A percentile compares a stretch with the other conserved stretches of the same genome.
Conservation (phyloP, 1,140 invertebrate genomes). For the Drosophila trapezifrons region DNA sequence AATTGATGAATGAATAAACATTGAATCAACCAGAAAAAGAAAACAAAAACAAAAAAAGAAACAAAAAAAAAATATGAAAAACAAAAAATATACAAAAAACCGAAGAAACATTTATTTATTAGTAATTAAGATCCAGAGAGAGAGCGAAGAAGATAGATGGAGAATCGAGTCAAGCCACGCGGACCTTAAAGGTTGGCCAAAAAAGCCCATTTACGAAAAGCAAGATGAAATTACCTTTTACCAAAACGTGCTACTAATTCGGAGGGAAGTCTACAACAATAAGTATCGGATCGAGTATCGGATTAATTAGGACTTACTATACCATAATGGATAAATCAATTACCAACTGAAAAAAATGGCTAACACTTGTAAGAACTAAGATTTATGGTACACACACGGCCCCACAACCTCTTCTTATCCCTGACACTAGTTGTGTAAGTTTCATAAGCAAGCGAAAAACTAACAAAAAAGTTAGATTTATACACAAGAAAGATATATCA, state of each 20-base stretch:
- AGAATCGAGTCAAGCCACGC: slow-evolving; percentile 23
- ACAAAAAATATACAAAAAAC: slow-evolving; percentile 14
- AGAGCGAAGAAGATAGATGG: neutral
- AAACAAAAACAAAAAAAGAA: slow-evolving; percentile 11
- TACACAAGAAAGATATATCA: slow-evolving; percentile 23
- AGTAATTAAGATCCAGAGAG: slow-evolving; percentile 39
- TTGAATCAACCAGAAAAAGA: slow-evolving; percentile 27
- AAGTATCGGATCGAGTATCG: slow-evolving; percentile 14
- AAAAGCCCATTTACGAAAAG: slow-evolving; percentile 55
- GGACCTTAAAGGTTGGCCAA: slow-evolving; percentile 47
- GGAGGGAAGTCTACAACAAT: slow-evolving; percentile 34
- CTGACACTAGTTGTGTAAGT: slow-evolving; percentile 36
- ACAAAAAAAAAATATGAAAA: slow-evolving; percentile 21
- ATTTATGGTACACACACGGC: slow-evolving; percentile 22
- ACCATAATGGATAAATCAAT: slow-evolving; percentile 44
- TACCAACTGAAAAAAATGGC: slow-evolving; percentile 31
- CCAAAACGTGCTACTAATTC: slow-evolving; percentile 50
- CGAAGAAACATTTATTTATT: slow-evolving; percentile 67
- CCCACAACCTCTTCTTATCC: slow-evolving; percentile 9
- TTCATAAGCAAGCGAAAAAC: slow-evolving; percentile 13
- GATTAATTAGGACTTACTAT: slow-evolving; percentile 21
- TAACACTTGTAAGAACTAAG: slow-evolving; percentile 25
- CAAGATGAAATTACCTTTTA: slow-evolving; percentile 70
- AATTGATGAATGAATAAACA: slow-evolving; percentile 32
- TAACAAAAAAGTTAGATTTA: slow-evolving; percentile 48